phyloP scores from a whole-genome alignment of 2,797 vertebrate genomes.

The Heterohyrax brucei region DNA sequence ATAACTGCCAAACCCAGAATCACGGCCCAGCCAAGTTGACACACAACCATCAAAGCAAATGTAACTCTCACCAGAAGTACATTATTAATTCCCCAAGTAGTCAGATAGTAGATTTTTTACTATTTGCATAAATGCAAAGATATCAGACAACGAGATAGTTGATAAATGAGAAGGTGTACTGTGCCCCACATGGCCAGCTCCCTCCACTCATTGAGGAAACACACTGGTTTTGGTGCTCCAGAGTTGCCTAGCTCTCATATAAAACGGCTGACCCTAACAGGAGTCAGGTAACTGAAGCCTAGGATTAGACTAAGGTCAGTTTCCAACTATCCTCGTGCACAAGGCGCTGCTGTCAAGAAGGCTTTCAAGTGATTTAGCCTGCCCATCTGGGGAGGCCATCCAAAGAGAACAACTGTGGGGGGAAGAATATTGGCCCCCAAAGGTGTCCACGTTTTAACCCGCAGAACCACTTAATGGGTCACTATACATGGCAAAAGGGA shows the following conservation, averaged over 20 bases:
- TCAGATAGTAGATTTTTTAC: no score
- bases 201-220: not conserved
- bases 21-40: no score
- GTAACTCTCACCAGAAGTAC: no score
- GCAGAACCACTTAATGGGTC: not conserved
- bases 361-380: not conserved
- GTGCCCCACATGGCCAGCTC: not conserved
- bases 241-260: not conserved
- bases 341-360: not conserved
- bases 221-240: not conserved
- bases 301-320: not conserved
- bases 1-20: no score
- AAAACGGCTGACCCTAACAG: not conserved
- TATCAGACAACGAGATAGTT: no score
- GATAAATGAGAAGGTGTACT: not conserved
- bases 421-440: not conserved
- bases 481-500: not conserved
- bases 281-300: not conserved
- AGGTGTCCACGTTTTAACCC: not conserved
- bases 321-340: not conserved
- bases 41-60: no score
- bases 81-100: no score
- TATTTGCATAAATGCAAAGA: no score
- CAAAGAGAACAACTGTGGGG: not conserved
- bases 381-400: not conserved